A percentile compares a stretch with the other conserved stretches of the same genome.
phyloP scores from a whole-genome alignment of 2,113 vertebrate species.

The Grantiella picta region DNA sequence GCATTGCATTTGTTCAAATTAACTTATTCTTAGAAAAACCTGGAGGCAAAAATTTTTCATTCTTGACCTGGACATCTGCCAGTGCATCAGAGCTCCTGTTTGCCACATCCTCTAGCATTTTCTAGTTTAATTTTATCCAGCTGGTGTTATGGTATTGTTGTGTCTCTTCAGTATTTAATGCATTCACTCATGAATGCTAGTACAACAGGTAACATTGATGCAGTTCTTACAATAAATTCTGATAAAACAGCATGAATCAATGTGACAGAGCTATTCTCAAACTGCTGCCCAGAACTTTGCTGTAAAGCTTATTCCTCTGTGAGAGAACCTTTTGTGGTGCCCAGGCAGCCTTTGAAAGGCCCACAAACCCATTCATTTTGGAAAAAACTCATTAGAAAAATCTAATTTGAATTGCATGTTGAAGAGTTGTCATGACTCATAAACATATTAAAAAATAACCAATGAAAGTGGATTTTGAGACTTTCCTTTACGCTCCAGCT shows the following conservation, averaged over 20 bases:
- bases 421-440: not conserved
- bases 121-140: not conserved
- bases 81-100: not conserved
- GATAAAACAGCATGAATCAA: not conserved
- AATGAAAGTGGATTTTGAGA: not conserved
- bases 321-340: not conserved
- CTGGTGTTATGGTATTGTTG: not conserved
- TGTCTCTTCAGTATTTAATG: not conserved
- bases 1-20: not conserved
- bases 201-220: not conserved
- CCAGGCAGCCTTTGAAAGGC: not conserved
- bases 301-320: not conserved
- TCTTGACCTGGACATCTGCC: not conserved
- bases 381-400: not conserved
- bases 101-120: not conserved
- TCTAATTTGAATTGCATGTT: not conserved
- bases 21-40: not conserved
- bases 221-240: not conserved
- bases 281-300: not conserved
- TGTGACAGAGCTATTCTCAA: not conserved
- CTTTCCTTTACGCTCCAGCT: not conserved
- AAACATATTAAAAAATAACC: not conserved
- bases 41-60: not conserved
- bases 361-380: not conserved
- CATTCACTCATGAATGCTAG: not conserved